These are phyloP conservation scores for Antheraea mylitta DNA, from an alignment of 1,140 invertebrate genomes.

Conservation along the genomic window DNA sequence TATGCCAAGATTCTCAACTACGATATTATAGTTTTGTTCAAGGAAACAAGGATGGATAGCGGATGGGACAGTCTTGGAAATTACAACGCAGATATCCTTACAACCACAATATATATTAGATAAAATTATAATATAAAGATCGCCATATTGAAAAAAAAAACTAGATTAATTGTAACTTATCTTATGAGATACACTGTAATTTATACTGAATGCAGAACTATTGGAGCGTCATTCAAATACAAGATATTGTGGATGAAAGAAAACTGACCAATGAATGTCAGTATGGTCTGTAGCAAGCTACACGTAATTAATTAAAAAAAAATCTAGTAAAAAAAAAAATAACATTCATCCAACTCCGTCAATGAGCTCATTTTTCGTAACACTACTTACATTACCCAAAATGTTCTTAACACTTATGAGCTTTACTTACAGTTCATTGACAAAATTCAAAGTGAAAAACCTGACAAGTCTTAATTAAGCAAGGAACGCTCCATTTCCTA, in stretches of 20 bases:
- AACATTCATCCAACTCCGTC: constrained; percentile 68
- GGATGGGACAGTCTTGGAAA: constrained; percentile 68
- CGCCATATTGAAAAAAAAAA: constrained; percentile 77
- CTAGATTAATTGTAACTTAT: constrained; percentile 77
- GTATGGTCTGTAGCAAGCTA: constrained; percentile 70
- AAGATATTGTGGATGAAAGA: constrained; percentile 80
- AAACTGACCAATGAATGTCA: constrained; percentile 73
- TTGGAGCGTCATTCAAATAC: constrained; percentile 70
- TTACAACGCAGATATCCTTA: constrained; percentile 79
- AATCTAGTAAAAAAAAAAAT: constrained; percentile 63
- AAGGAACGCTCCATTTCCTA: constrained; percentile 70
- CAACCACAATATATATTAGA: constrained; percentile 81
- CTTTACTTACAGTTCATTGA: constrained; percentile 67
- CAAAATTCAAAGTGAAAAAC: constrained; percentile 53
- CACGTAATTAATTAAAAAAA: constrained; percentile 75
- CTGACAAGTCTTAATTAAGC: constrained; percentile 46
- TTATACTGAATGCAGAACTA: constrained; percentile 72
- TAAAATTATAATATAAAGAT: constrained; percentile 80
- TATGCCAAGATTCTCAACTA: constrained; percentile 40
- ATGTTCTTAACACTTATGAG: constrained; percentile 71
- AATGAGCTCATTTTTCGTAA: constrained; percentile 66
- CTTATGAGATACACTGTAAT: constrained; percentile 78
- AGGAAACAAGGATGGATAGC: constrained; percentile 49
- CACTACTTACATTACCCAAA: constrained; percentile 71
- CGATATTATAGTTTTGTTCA: constrained; percentile 37